Evolutionary conservation across 2,797 vertebrate species (phyloP), one percentile per base, ranked within the genome.

Genomic region (Melanotaenia maccullochi): DNA sequence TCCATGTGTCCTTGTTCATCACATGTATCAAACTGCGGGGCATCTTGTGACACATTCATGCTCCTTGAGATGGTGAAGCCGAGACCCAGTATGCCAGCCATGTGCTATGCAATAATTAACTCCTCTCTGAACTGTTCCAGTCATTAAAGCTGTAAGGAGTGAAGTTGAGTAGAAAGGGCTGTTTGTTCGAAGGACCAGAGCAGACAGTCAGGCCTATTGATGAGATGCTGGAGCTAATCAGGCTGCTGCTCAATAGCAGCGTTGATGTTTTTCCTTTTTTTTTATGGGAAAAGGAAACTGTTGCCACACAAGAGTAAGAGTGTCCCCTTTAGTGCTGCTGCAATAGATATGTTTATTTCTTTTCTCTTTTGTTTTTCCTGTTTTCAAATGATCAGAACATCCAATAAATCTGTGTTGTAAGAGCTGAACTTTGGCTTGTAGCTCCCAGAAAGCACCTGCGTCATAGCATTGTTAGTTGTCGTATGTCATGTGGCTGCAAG

Each of bases 191-290:
- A 80, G 76, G 82, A 59, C 71, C 65, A 30, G 57, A 25, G 82
- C 81, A 91, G 83, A 92, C 87, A 92, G 90, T 88, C 79, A 73
- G 63, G 80, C 73, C 89, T 87, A 87, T 91, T 93, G 90, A 92
- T 87, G 90, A 89, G 75, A 83, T 30, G 77, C 83, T 85, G 80
- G 47, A 68, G 85, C 83, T 89, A 87, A 91, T 90, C 87, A 79
- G 82, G 57, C 76, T 51, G 68, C 78, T 4, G 28, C 65, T 56
- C 67, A 87, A 88, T 88, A 79, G 84, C 66, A 63, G 64, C 16
- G 63, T 78, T 85, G 69, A 88, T 73, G 71, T 56, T 65, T 55
- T 57, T 60, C 72, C 72, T 79, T 68, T 57, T 76, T 75, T 52
- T 51, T n/a, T 47, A 35, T 30, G 30, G 67, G 9, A 66, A 65